Evolutionary conservation across 1,140 invertebrate genomes (phyloP).

Genomic region (Teleopsis dalmanni): DNA sequence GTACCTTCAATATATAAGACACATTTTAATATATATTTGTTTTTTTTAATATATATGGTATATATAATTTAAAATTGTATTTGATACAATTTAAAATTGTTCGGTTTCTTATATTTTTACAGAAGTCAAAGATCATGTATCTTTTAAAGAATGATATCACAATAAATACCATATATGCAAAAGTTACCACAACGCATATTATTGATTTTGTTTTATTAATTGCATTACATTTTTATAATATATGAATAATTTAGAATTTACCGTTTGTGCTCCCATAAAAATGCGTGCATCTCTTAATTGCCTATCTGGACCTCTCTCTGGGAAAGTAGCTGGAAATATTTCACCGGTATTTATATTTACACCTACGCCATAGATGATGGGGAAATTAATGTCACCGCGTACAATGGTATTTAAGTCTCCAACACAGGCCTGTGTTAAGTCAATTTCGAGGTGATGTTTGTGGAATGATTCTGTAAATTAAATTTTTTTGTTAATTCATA

Average conservation of each 20-base stretch:
- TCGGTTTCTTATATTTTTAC: too few relatives aligned
- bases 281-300: conserved; percentile 70
- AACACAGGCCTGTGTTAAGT: conserved; percentile 80
- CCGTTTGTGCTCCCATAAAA: conserved; percentile 63
- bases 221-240: too few relatives aligned
- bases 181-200: too few relatives aligned
- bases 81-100: too few relatives aligned
- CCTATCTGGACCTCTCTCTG: conserved; percentile 89
- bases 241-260: conserved; percentile 5
- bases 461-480: conserved; percentile 71
- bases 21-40: neutral
- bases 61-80: too few relatives aligned
- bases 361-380: conserved; percentile 83
- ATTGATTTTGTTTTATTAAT: too few relatives aligned
- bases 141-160: too few relatives aligned
- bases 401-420: conserved; percentile 80
- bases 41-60: too few relatives aligned
- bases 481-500: too few relatives aligned
- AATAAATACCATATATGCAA: too few relatives aligned
- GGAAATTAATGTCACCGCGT: conserved; percentile 73
- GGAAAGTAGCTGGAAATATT: conserved; percentile 87
- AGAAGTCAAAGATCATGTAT: too few relatives aligned
- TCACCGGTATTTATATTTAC: conserved; percentile 88
- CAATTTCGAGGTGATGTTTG: conserved; percentile 78
- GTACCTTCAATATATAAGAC: conserved; percentile 54